Conservation (phyloP, 2,888 invertebrate genomes). For the Ditylenchus weischeri region DNA sequence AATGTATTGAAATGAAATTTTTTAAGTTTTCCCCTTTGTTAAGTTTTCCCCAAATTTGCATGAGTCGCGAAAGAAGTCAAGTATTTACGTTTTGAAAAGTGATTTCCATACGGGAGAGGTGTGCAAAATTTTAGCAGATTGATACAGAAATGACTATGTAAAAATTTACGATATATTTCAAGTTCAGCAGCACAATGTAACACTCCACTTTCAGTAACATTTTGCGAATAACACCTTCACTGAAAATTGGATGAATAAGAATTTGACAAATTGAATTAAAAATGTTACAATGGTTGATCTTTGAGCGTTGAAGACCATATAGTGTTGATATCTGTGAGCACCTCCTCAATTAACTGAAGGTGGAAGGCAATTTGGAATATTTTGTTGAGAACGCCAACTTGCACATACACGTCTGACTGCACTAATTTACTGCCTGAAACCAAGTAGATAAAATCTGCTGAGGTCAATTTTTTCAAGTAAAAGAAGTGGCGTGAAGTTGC, state of each 20-base stretch:
- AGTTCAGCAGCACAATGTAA: slow-evolving; percentile 22
- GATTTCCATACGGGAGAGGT: too few species aligned
- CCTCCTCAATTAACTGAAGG: slow-evolving; percentile 10
- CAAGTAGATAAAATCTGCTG: too few species aligned
- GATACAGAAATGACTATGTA: too few species aligned
- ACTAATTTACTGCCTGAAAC: slow-evolving; percentile 29
- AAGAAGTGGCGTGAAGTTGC: too few species aligned
- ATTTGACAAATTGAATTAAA: background rate
- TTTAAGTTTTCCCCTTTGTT: too few species aligned
- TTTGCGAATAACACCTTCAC: slow-evolving; percentile 25
- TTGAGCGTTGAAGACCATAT: slow-evolving; percentile 20
- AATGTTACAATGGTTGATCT: slow-evolving; percentile 15
- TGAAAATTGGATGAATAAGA: slow-evolving; percentile 10
- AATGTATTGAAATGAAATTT: too few species aligned
- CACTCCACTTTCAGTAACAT: slow-evolving; percentile 22
- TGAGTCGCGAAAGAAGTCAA: too few species aligned
- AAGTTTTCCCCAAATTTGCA: too few species aligned
- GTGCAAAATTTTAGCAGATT: too few species aligned
- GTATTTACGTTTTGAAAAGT: too few species aligned
- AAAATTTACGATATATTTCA: slow-evolving; percentile 23
- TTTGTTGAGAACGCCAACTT: slow-evolving; percentile 23
- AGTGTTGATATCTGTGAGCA: slow-evolving; percentile 18
- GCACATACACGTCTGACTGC: slow-evolving; percentile 23
- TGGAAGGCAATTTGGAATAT: slow-evolving; percentile 15
- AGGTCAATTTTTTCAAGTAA: too few species aligned